Conservation (phyloP, 2,113 vertebrate species). For the Urocitellus parryii region DNA sequence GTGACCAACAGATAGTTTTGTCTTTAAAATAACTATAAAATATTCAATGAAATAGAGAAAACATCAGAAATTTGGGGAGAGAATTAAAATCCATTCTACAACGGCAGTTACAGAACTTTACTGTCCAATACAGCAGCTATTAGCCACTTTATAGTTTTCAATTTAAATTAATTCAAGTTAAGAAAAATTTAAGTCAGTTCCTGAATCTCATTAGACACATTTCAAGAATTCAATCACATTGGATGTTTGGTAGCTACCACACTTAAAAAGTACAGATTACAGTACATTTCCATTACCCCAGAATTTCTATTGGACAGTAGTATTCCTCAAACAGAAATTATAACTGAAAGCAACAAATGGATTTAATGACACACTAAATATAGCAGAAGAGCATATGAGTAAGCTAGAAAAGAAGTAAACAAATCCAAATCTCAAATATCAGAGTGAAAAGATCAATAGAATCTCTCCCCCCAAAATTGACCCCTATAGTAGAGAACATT, state of each 20-base stretch:
- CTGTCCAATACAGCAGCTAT: neutral
- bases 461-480: neutral
- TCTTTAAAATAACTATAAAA: neutral
- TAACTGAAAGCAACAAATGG: neutral
- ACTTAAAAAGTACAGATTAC: neutral
- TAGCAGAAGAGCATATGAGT: neutral
- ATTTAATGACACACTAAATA: neutral
- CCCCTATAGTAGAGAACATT: neutral
- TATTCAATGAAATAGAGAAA: slow-evolving; percentile 19
- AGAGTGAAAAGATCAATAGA: neutral
- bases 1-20: neutral
- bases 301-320: neutral
- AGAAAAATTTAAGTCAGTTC: slow-evolving; percentile 15
- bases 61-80: neutral
- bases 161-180: slow-evolving; percentile 21
- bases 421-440: neutral
- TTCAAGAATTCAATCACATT: neutral
- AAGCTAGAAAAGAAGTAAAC: slow-evolving; percentile 12
- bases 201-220: neutral
- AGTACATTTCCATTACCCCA: neutral
- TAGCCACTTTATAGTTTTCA: neutral
- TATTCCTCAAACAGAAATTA: neutral
- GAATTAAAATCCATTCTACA: neutral
- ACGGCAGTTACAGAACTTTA: neutral
- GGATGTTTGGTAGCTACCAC: neutral